phyloP scores from a whole-genome alignment of 2,113 vertebrate species.

The Falcunculus frontatus region DNA sequence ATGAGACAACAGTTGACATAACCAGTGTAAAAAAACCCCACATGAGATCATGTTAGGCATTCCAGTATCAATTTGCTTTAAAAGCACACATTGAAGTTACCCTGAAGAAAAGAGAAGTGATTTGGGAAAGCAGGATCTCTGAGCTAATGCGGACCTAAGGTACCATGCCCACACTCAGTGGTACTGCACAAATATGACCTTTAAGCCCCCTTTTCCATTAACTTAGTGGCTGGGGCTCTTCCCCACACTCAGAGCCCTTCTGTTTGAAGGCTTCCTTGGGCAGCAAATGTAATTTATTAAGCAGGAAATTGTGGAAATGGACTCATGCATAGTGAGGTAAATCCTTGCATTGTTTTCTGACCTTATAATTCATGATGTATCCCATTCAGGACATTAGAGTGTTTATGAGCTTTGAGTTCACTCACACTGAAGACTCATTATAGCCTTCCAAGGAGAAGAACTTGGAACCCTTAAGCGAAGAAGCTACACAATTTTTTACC shows the following conservation, averaged over 20 bases:
- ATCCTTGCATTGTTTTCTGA: neutral
- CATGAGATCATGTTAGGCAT: neutral
- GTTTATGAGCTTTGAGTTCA: neutral
- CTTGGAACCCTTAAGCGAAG: neutral
- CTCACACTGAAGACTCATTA: neutral
- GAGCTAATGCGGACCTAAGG: neutral
- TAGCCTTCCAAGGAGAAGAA: neutral
- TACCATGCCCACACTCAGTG: rapidly evolving
- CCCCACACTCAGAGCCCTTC: neutral
- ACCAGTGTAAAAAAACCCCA: neutral
- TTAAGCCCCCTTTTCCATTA: neutral
- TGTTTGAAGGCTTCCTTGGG: neutral
- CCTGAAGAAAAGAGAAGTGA: neutral
- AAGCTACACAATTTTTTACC: neutral
- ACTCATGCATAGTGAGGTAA: neutral
- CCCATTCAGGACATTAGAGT: neutral
- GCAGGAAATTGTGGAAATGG: neutral
- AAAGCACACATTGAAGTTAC: neutral
- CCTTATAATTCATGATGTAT: neutral
- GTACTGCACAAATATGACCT: neutral
- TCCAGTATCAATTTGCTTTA: neutral
- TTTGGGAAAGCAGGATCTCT: neutral
- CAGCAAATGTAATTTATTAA: neutral
- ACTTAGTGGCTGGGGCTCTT: neutral
- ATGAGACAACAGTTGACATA: neutral